phyloP scores from a whole-genome alignment of 2,113 vertebrate species.

The Poeciliopsis prolifica region DNA sequence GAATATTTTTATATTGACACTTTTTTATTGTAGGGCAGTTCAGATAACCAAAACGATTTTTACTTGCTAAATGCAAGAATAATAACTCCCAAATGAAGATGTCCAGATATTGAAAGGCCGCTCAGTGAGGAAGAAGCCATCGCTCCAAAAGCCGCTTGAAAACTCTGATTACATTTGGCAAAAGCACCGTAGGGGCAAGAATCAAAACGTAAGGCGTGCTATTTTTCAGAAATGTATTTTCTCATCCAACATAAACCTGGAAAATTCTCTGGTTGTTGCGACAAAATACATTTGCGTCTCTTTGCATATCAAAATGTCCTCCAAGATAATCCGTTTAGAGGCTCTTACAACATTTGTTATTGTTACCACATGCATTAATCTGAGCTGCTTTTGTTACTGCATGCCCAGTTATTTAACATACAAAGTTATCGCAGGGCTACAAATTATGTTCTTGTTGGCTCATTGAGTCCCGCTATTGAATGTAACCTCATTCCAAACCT shows the following conservation, averaged over 20 bases:
- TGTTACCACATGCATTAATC: slow-evolving; percentile 12
- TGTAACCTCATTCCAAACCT: slow-evolving; percentile 55
- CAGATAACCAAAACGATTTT: neutral
- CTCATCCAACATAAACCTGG: neutral
- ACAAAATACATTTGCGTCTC: neutral
- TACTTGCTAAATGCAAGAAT: neutral
- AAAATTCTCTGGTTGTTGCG: no score
- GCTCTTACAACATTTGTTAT: neutral
- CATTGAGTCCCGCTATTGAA: slow-evolving; percentile 26
- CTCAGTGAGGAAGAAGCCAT: no score
- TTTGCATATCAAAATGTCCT: neutral
- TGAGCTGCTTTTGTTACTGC: slow-evolving; percentile 22
- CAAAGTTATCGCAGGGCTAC: slow-evolving; percentile 31
- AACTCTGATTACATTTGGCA: no score
- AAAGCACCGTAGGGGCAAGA: no score
- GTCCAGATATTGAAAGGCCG: no score
- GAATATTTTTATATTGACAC: no score
- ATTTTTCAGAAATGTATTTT: neutral
- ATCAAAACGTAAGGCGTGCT: no score
- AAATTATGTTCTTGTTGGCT: slow-evolving; percentile 28
- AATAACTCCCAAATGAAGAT: no score
- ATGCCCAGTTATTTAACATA: slow-evolving; percentile 36
- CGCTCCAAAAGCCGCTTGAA: no score
- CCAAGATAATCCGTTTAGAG: neutral
- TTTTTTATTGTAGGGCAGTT: neutral